These are phyloP conservation scores for Norana najaformis DNA, from an alignment of 2,888 invertebrate genomes.

Conservation along the genomic window DNA sequence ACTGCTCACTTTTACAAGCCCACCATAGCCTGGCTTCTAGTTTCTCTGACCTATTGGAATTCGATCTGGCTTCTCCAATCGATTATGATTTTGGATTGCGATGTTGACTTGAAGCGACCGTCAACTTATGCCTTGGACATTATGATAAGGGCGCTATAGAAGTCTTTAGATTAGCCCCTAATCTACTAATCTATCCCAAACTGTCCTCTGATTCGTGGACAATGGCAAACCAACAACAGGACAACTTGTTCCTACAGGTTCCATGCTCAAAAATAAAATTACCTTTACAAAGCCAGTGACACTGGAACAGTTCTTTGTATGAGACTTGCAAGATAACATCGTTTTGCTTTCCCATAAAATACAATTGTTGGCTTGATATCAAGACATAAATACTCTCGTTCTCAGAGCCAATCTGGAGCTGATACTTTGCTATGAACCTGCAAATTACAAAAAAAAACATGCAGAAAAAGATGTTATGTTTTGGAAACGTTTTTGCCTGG, in stretches of 20 bases:
- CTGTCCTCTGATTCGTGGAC: too few relatives aligned
- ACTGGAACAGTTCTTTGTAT: slow-evolving; percentile 52
- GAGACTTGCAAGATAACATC: slow-evolving; percentile 55
- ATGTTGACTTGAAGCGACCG: too few relatives aligned
- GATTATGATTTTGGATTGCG: too few relatives aligned
- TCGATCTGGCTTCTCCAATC: too few relatives aligned
- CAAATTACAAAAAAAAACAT: background rate
- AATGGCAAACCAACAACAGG: background rate
- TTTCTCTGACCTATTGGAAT: too few relatives aligned
- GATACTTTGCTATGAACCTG: slow-evolving; percentile 31
- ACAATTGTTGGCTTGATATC: slow-evolving; percentile 75
- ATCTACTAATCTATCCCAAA: too few relatives aligned
- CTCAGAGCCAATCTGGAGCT: slow-evolving; percentile 47
- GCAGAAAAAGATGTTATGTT: background rate
- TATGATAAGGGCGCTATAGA: too few relatives aligned
- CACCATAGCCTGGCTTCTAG: too few relatives aligned
- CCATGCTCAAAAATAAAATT: background rate
- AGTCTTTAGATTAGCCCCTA: too few relatives aligned
- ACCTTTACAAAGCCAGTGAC: slow-evolving; percentile 46
- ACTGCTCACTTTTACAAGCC: too few relatives aligned
- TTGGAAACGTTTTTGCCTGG: background rate
- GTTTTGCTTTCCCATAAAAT: slow-evolving; percentile 70
- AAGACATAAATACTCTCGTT: slow-evolving; percentile 80
- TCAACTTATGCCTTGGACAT: too few relatives aligned
- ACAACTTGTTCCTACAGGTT: background rate